These are phyloP conservation scores for Troilus luridus DNA, from an alignment of 2,888 invertebrate genomes.

Conservation along the genomic window DNA sequence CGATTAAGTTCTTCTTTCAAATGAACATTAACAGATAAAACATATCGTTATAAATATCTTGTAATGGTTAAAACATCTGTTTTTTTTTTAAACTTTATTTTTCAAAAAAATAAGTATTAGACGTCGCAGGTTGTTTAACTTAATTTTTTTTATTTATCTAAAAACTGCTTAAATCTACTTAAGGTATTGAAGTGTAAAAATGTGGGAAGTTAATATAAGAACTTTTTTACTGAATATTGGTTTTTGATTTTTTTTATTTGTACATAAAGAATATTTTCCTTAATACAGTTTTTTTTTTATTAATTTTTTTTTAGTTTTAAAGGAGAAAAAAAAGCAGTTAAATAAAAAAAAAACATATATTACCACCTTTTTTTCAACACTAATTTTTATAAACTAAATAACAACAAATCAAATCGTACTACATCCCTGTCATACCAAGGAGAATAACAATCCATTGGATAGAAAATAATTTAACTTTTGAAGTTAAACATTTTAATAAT, in stretches of 20 bases:
- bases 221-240: not conserved
- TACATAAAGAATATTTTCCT: not conserved
- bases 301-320: not conserved
- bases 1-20: not conserved
- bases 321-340: constrained; percentile 32
- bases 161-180: not conserved
- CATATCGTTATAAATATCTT: no score
- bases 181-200: not conserved
- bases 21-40: not conserved
- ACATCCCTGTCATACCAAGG: constrained; percentile 50
- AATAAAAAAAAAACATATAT: constrained; percentile 56
- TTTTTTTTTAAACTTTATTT: not conserved
- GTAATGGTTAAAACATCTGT: not conserved
- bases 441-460: constrained; percentile 54
- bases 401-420: constrained; percentile 57
- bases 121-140: not conserved
- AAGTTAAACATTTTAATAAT: constrained; percentile 50
- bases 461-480: constrained; percentile 40
- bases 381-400: constrained; percentile 59
- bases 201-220: not conserved
- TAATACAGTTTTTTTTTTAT: not conserved
- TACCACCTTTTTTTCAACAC: constrained; percentile 52
- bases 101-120: no score
- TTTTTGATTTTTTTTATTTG: constrained; percentile 4
- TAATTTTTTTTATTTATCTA: not conserved